Conservation (phyloP, 2,113 vertebrate genomes). For the Megatriorchis doriae region DNA sequence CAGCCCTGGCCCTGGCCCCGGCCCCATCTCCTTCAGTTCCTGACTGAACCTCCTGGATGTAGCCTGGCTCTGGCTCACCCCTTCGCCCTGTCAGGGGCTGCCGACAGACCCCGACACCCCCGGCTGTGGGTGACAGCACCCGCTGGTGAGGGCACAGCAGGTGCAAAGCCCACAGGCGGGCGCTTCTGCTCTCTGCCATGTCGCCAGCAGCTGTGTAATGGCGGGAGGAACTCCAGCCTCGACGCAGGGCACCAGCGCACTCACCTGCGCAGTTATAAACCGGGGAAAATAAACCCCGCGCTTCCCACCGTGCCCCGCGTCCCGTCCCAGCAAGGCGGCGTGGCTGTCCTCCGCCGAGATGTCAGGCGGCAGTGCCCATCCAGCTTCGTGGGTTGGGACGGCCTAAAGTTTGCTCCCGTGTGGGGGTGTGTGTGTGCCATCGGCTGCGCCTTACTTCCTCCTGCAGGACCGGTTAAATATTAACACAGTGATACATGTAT, state of each 20-base stretch:
- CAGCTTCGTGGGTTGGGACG: background rate
- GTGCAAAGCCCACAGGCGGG: fast-evolving
- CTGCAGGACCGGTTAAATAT: conserved; percentile 8
- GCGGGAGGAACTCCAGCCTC: fast-evolving
- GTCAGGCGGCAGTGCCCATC: background rate
- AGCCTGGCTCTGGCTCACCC: background rate
- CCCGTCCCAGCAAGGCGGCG: fast-evolving
- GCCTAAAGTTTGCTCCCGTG: background rate
- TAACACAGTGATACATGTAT: background rate
- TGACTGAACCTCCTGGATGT: fast-evolving
- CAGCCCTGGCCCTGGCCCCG: background rate
- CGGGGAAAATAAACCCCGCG: fast-evolving
- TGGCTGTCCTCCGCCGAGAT: fast-evolving
- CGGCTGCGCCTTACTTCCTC: background rate
- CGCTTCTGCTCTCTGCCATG: fast-evolving
- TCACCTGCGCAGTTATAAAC: background rate
- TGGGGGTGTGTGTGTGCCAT: background rate
- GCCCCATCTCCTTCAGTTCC: background rate
- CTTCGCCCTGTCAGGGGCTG: fast-evolving
- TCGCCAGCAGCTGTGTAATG: fast-evolving
- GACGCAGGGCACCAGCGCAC: fast-evolving
- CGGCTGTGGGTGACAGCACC: background rate
- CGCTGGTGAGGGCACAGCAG: fast-evolving
- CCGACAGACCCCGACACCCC: fast-evolving
- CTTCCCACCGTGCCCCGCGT: fast-evolving